Evolutionary conservation across 1,140 invertebrate species (phyloP).

Genomic region (Aricia agestis): DNA sequence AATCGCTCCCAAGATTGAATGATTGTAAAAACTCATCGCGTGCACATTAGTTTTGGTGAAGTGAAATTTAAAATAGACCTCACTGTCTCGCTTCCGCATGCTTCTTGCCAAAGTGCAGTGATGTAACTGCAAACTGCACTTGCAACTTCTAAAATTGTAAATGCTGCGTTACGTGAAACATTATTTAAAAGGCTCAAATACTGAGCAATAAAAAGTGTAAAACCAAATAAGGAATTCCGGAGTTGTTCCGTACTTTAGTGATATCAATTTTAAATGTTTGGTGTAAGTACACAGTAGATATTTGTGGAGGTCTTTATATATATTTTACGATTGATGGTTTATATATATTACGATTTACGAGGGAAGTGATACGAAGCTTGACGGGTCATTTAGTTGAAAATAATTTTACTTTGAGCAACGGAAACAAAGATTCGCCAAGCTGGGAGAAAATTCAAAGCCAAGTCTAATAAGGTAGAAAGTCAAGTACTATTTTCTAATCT

Average conservation of each 20-base stretch:
- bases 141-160: constrained; percentile 11
- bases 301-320: not conserved
- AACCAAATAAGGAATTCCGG: too few relatives aligned
- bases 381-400: too few relatives aligned
- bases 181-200: not conserved
- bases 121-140: constrained; percentile 23
- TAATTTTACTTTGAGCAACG: too few relatives aligned
- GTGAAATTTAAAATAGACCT: constrained; percentile 30
- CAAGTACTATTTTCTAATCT: not conserved
- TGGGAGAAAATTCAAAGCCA: not conserved
- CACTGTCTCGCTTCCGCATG: constrained; percentile 24
- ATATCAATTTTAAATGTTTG: not conserved
- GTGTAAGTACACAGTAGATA: not conserved
- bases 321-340: too few relatives aligned
- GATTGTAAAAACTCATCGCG: constrained; percentile 22
- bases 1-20: constrained; percentile 5
- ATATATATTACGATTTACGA: too few relatives aligned
- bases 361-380: too few relatives aligned
- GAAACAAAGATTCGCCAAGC: not conserved
- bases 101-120: constrained; percentile 18
- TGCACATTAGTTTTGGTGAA: constrained; percentile 31
- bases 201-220: not conserved
- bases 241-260: too few relatives aligned
- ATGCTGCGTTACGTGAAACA: not conserved
- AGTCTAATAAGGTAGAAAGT: not conserved